Conservation (phyloP, 2,888 invertebrate species). For the Steromphala cineraria region DNA sequence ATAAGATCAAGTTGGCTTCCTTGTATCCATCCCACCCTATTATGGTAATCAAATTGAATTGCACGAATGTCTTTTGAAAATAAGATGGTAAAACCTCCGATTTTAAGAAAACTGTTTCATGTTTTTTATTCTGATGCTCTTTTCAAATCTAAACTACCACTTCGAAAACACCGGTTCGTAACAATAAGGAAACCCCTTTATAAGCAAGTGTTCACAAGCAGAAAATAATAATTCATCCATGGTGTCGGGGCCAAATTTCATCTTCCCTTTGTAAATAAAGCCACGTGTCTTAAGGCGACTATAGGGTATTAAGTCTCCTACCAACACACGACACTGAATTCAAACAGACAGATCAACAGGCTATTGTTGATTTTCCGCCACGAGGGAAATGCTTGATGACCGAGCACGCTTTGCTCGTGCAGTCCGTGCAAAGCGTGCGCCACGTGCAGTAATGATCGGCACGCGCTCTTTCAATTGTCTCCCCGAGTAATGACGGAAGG, state of each 20-base stretch:
- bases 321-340: background rate
- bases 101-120: no score
- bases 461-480: background rate
- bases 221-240: no score
- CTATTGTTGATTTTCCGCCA: conserved; percentile 2
- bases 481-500: background rate
- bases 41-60: no score
- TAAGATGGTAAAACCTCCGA: no score
- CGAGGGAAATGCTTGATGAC: background rate
- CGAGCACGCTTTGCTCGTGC: background rate
- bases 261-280: background rate
- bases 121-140: no score
- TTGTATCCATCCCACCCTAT: no score
- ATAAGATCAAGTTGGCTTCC: no score
- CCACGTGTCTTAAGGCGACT: background rate
- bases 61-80: no score
- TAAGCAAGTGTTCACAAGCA: no score
- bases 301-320: background rate
- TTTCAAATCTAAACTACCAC: no score
- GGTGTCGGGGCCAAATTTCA: background rate
- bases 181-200: no score
- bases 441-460: conserved; percentile 11
- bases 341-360: conserved; percentile 13
- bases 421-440: background rate
- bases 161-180: no score